phyloP scores from a whole-genome alignment of 2,888 invertebrate genomes.

The Drosophila algonquin region DNA sequence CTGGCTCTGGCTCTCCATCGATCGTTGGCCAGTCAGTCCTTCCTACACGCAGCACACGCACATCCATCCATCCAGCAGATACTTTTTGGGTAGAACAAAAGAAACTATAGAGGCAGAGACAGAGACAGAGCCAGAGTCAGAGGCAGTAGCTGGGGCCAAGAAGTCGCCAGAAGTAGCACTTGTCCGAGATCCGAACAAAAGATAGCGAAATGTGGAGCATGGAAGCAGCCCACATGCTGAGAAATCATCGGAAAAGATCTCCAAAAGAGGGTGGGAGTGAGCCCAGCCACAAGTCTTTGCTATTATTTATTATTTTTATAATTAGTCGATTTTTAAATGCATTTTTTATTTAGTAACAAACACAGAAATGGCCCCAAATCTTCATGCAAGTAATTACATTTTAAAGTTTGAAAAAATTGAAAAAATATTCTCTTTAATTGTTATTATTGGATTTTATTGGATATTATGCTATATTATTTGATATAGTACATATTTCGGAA shows the following conservation, averaged over 20 bases:
- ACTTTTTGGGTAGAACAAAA: slow-evolving; percentile 55
- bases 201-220: slow-evolving; percentile 47
- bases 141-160: slow-evolving; percentile 33
- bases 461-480: too few relatives aligned
- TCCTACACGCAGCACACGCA: slow-evolving; percentile 37
- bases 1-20: slow-evolving; percentile 36
- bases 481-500: too few relatives aligned
- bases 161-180: slow-evolving; percentile 51
- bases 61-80: neutral
- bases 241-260: slow-evolving; percentile 1
- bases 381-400: too few relatives aligned
- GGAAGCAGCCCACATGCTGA: slow-evolving; percentile 40
- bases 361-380: too few relatives aligned
- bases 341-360: neutral
- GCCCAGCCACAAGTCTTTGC: neutral
- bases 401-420: too few relatives aligned
- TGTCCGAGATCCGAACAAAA: slow-evolving; percentile 46
- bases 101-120: slow-evolving; percentile 30
- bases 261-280: slow-evolving; percentile 27
- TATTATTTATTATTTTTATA: neutral
- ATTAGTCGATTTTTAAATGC: neutral
- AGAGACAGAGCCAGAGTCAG: slow-evolving; percentile 3
- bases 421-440: too few relatives aligned
- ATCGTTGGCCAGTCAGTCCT: slow-evolving; percentile 42
- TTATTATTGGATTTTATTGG: too few relatives aligned